Base-by-base conservation (phyloP, 2,113 vertebrate genomes). In the Rhagologus leucostigma region DNA sequence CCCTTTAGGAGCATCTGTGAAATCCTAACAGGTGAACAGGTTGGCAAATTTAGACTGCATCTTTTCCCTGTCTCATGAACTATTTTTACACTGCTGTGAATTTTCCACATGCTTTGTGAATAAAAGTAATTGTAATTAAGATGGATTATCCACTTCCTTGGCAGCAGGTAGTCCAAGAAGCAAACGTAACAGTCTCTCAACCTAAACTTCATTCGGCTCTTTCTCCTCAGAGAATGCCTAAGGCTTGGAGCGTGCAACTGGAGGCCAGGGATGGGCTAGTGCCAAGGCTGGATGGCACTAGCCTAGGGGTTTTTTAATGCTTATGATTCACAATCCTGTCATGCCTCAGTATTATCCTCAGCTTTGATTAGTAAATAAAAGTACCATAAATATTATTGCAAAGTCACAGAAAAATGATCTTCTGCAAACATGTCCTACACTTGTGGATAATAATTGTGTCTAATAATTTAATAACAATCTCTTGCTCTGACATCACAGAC, bases 61-160 rank as follows among this genome's bases (percentile, higher is more conserved):
- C 37, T 77, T 94, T 55, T 71, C 21, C 50, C 42, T 47, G 35
- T 41, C 68, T 89, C 69, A 39, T 75, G 60, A 56, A 84, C 52
- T 39, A 55, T 63, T 89, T 94, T 88, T 74, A 68, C 33, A 29
- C 52, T 92, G 44, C 52, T 49, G 63, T 93, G 49, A 93, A 57
- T 81, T 64, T 92, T 92, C 60, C 69, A 81, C 59, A 49, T 69
- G 39, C 37, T 60, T 90, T 87, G 35, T 81, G 41, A 84, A 81
- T 84, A 90, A 52, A 86, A 90, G 30, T 35, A 88, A 86, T 26
- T 87, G 60, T 62, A 92, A 94, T 81, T 80, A 90, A 81, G 76
- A 80, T 68, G 41, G 52, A 93, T 90, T 93, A 92, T 44, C 65
- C 73, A n/a, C 49, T 84, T 87, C 37, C 46, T 88, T 93, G 69